Conservation (phyloP, 2,113 vertebrate species). For the Illadopsis cleaveri region DNA sequence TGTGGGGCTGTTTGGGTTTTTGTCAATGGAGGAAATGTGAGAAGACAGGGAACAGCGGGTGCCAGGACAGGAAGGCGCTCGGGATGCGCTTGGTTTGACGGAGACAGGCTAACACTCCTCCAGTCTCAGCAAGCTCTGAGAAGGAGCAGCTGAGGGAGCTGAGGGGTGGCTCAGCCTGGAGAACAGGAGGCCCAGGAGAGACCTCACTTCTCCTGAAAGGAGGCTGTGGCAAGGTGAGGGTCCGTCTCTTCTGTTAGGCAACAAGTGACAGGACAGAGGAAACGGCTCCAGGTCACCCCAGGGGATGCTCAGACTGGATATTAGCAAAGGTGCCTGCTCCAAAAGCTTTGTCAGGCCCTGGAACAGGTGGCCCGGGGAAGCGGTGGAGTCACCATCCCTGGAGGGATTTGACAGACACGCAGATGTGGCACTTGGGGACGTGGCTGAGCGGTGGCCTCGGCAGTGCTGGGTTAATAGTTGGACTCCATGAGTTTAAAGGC, state of each 20-base stretch:
- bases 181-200: background rate
- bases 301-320: background rate
- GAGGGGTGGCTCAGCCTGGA: background rate
- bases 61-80: background rate
- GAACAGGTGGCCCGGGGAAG: background rate
- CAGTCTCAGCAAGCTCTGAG: background rate
- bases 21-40: background rate
- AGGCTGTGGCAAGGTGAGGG: background rate
- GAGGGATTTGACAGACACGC: background rate
- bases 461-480: background rate
- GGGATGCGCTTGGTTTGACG: background rate
- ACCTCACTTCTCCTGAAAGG: background rate
- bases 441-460: fast-evolving
- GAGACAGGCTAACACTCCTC: no score
- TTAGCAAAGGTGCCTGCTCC: background rate
- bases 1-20: background rate
- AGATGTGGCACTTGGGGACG: background rate
- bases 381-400: background rate
- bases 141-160: background rate
- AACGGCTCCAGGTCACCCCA: background rate
- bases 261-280: background rate
- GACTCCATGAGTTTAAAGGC: no score
- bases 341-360: background rate
- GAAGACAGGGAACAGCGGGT: background rate
- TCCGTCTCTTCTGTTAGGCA: background rate